These are phyloP conservation scores for Camarhynchus parvulus DNA, from an alignment of 2,113 vertebrate species.

Conservation along the genomic window DNA sequence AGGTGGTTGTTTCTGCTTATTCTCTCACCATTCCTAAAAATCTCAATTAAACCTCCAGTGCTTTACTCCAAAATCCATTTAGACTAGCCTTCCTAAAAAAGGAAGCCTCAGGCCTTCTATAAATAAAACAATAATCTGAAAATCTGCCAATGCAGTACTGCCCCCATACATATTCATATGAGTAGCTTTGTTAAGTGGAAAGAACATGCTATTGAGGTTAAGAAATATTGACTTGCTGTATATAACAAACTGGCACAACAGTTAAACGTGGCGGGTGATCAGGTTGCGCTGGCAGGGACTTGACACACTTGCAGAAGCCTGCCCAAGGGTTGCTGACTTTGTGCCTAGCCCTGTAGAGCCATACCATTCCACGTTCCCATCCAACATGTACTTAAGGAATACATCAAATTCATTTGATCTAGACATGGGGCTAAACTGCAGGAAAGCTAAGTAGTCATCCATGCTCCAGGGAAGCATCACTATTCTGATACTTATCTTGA, in stretches of 20 bases:
- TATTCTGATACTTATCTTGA: not conserved
- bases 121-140: not conserved
- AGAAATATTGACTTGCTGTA: not conserved
- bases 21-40: not conserved
- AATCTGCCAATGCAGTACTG: not conserved
- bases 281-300: not conserved
- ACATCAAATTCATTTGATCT: not conserved
- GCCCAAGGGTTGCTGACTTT: not conserved
- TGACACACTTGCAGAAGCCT: not conserved
- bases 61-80: not conserved
- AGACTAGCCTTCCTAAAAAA: not conserved
- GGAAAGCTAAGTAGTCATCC: not conserved
- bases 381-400: not conserved
- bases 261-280: not conserved
- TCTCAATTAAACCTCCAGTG: not conserved
- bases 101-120: not conserved
- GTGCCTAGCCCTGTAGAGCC: not conserved
- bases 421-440: not conserved
- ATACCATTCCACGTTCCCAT: accelerated
- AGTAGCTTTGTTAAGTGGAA: not conserved
- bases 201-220: not conserved
- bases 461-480: not conserved
- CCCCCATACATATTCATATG: not conserved
- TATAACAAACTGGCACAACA: not conserved
- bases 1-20: not conserved